These are phyloP conservation scores for Salpingus planirostris DNA, from an alignment of 2,888 invertebrate genomes.

Conservation along the genomic window DNA sequence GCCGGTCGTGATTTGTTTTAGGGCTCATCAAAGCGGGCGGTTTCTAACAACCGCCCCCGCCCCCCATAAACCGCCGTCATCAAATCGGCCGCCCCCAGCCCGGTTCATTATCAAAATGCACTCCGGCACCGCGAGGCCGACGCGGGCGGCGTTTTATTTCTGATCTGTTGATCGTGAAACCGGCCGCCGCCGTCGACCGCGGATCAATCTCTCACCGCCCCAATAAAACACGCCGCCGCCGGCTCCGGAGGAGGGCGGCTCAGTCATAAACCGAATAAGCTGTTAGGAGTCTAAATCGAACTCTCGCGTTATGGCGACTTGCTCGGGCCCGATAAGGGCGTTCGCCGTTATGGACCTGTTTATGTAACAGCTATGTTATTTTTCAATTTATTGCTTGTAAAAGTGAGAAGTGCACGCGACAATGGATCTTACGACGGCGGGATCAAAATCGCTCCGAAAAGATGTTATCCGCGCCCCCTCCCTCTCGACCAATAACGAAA, in stretches of 20 bases:
- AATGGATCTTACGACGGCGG: no score
- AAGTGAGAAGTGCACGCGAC: constrained; percentile 10
- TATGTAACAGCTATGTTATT: constrained; percentile 28
- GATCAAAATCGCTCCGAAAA: no score
- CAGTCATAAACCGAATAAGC: constrained; percentile 23
- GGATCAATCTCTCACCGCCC: no score
- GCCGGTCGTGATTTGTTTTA: constrained; percentile 31
- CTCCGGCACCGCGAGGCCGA: no score
- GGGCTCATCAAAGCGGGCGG: constrained; percentile 28
- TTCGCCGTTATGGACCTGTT: constrained; percentile 26
- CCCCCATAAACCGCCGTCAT: no score
- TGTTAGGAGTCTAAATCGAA: constrained; percentile 23
- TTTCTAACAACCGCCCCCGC: no score
- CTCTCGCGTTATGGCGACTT: constrained; percentile 20
- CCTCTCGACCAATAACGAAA: no score
- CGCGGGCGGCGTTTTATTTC: no score
- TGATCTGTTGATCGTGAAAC: no score
- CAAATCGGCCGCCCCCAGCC: constrained; percentile 19
- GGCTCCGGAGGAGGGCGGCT: neutral
- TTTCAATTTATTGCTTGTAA: constrained; percentile 30
- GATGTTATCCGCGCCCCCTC: no score
- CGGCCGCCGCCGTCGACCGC: no score
- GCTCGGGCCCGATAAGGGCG: constrained; percentile 25
- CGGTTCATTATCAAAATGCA: constrained; percentile 7
- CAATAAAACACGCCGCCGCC: no score